Base-by-base conservation (phyloP, 2,113 vertebrate genomes). In the Sebastes fasciatus region DNA sequence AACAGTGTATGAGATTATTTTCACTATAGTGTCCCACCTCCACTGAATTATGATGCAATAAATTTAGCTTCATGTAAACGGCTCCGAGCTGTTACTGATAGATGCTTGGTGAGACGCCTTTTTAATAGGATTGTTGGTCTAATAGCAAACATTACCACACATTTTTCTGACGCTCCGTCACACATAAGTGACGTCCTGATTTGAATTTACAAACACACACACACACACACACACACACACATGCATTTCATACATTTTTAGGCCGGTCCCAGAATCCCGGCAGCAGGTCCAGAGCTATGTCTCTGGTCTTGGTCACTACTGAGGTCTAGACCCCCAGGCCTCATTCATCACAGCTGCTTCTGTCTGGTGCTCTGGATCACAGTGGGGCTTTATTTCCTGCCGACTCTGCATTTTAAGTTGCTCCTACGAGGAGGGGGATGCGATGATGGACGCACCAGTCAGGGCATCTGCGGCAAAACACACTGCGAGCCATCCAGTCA, bases 271-370 rank as follows among this genome's bases (percentile, higher is more conserved):
- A 68, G 80, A 79, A 64, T 86, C 84, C 81, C 85, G 43, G 64
- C 54, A 77, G 88, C 79, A 83, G 57, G 78, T 86, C 85, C 83
- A 77, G 55, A 86, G 86, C 69, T 77, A 68, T 17, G 52, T 88
- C 86, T 92, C 77, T 86, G 90, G 91, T 87, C 70, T 68, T 71
- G 82, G 91, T 92, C 89, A 92, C 85, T 80, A 77, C 79, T 69
- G 85, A 84, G 86, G 86, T 84, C 82, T 52, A 23, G 61, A 87
- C 85, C 85, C 80, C 26, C 49, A 65, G 89, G 87, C 88, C 88
- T 91, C 92, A 93, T 95, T 89, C 89, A 93, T 95, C 91, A 93
- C 89, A 82, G 80, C 87, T 81, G 86, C 68, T 86, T 85, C 85
- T 86, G 78, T 90, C 84, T 78, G 52, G 45, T 69, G 63, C 81